Conservation (phyloP, 1,140 invertebrate genomes). For the Aplysia californica region DNA sequence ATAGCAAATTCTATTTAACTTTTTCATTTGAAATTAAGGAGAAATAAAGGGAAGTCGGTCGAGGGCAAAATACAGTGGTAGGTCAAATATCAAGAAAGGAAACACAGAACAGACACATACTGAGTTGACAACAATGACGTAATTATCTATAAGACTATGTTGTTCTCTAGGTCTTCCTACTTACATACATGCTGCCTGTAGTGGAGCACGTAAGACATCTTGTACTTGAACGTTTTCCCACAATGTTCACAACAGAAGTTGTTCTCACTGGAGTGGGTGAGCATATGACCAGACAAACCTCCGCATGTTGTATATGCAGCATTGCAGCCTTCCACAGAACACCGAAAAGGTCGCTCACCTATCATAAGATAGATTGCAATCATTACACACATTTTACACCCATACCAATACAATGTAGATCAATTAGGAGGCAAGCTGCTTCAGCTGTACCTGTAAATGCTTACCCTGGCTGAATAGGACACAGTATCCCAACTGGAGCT, state of each 20-base stretch:
- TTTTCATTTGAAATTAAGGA: too few relatives aligned
- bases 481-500: neutral
- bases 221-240: slow-evolving; percentile 28
- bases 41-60: too few relatives aligned
- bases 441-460: neutral
- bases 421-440: neutral
- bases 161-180: neutral
- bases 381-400: neutral
- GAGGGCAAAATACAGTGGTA: too few relatives aligned
- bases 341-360: slow-evolving; percentile 24
- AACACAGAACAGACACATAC: too few relatives aligned
- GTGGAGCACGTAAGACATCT: slow-evolving; percentile 8
- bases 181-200: slow-evolving; percentile 17
- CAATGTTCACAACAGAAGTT: slow-evolving; percentile 25
- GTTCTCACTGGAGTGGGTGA: slow-evolving; percentile 5
- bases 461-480: neutral
- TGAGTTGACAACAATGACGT: too few relatives aligned
- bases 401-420: neutral
- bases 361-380: neutral
- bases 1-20: too few relatives aligned
- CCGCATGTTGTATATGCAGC: slow-evolving; percentile 14
- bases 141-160: too few relatives aligned
- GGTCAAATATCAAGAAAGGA: too few relatives aligned
- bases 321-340: slow-evolving; percentile 8
- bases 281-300: slow-evolving; percentile 7